These are phyloP conservation scores for Ferrisia virgata DNA, from an alignment of 2,888 invertebrate species.

Conservation along the genomic window DNA sequence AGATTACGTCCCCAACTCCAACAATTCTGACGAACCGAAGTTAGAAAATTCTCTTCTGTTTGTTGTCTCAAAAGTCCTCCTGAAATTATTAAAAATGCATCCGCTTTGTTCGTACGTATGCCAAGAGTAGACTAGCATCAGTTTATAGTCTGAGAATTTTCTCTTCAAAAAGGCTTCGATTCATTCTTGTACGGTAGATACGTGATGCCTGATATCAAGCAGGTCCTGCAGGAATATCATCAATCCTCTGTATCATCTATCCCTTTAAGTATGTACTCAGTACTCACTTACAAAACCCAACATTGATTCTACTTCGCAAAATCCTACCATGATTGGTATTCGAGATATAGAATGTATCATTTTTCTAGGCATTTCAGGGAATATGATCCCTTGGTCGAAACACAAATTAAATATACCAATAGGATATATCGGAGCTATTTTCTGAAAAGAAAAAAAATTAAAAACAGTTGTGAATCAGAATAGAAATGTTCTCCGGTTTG, in stretches of 20 bases:
- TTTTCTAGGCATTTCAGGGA: neutral
- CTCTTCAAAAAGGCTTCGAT: too few relatives aligned
- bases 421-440: neutral
- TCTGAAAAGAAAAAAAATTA: neutral
- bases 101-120: too few relatives aligned
- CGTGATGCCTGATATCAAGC: too few relatives aligned
- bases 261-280: too few relatives aligned
- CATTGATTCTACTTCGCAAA: constrained; percentile 21
- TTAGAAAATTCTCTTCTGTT: neutral
- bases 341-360: neutral
- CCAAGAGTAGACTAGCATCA: too few relatives aligned
- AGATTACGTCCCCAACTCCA: constrained; percentile 5
- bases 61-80: neutral
- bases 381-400: neutral
- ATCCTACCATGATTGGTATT: constrained; percentile 7
- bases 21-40: neutral
- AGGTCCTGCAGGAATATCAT: too few relatives aligned
- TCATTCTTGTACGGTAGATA: too few relatives aligned
- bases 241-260: too few relatives aligned
- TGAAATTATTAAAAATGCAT: neutral
- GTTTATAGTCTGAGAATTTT: too few relatives aligned
- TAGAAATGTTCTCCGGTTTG: too few relatives aligned
- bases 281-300: neutral
- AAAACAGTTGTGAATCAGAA: too few relatives aligned
- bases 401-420: neutral